Conservation (phyloP, 2,797 vertebrate species). For the Spondyliosoma cantharus region DNA sequence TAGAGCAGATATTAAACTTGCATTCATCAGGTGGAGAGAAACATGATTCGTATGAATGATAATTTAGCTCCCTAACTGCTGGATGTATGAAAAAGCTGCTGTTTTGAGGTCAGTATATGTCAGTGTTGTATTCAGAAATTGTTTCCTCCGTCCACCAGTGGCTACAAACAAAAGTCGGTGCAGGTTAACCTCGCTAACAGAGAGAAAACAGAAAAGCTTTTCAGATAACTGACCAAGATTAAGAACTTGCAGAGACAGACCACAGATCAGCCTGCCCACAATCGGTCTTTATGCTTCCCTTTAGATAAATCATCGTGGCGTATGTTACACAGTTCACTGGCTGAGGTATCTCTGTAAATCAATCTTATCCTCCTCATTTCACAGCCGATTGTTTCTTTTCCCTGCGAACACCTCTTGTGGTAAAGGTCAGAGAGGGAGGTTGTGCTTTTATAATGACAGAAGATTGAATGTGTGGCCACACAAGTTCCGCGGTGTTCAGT, state of each 20-base stretch:
- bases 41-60: neutral
- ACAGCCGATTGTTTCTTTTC: conserved; percentile 61
- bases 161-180: neutral
- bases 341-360: conserved; percentile 51
- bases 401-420: conserved; percentile 46
- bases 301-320: conserved; percentile 44
- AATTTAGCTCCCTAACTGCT: neutral
- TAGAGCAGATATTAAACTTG: neutral
- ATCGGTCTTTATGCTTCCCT: conserved; percentile 4
- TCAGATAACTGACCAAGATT: neutral
- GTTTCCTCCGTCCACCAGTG: neutral
- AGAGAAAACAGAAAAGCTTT: neutral
- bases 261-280: conserved; percentile 1
- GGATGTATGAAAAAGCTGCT: neutral
- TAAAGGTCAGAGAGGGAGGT: conserved; percentile 64
- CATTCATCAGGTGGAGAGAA: neutral
- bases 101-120: too few species aligned
- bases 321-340: conserved; percentile 21
- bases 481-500: conserved; percentile 50
- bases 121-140: neutral
- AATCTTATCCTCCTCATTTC: conserved; percentile 69
- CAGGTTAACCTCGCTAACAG: neutral
- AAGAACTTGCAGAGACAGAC: neutral
- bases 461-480: conserved; percentile 62
- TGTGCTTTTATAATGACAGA: conserved; percentile 53